Evolutionary conservation across 1,140 invertebrate genomes (phyloP).

Genomic region (Ips nitidus): DNA sequence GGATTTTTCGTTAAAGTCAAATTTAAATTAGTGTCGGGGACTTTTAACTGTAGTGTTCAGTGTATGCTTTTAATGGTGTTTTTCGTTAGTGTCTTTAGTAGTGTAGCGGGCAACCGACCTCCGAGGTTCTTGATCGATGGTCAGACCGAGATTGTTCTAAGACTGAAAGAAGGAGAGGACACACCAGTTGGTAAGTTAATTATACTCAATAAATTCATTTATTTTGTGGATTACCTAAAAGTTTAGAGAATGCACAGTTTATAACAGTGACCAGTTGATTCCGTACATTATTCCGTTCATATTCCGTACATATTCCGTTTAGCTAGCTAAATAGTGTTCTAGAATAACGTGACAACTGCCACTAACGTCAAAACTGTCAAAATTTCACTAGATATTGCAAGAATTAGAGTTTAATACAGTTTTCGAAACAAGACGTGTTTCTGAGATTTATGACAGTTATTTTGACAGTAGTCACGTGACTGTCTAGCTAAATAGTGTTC

Average conservation of each 20-base stretch:
- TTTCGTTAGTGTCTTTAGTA: slow-evolving; percentile 31
- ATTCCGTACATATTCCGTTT: neutral
- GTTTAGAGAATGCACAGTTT: slow-evolving; percentile 18
- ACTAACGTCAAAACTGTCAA: too few species aligned
- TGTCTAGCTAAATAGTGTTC: too few species aligned
- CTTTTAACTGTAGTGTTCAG: neutral
- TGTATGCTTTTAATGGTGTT: slow-evolving; percentile 35
- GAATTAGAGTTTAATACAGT: too few species aligned
- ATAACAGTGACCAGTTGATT: neutral
- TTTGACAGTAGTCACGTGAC: too few species aligned
- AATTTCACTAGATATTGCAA: too few species aligned
- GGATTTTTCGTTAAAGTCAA: slow-evolving; percentile 43
- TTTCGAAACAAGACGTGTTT: too few species aligned
- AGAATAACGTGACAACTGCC: too few species aligned
- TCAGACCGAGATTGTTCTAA: slow-evolving; percentile 85
- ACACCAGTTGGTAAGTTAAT: slow-evolving; percentile 76
- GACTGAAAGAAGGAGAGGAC: slow-evolving; percentile 83
- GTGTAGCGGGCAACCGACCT: slow-evolving; percentile 63
- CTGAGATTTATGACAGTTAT: too few species aligned
- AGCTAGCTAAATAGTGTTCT: too few species aligned
- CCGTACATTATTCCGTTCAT: neutral
- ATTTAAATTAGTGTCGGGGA: slow-evolving; percentile 31
- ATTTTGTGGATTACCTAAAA: too few species aligned
- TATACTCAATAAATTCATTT: neutral
- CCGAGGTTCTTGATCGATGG: slow-evolving; percentile 82